Evolutionary conservation across 2,113 vertebrate genomes (phyloP).

Genomic region (Perccottus glenii): DNA sequence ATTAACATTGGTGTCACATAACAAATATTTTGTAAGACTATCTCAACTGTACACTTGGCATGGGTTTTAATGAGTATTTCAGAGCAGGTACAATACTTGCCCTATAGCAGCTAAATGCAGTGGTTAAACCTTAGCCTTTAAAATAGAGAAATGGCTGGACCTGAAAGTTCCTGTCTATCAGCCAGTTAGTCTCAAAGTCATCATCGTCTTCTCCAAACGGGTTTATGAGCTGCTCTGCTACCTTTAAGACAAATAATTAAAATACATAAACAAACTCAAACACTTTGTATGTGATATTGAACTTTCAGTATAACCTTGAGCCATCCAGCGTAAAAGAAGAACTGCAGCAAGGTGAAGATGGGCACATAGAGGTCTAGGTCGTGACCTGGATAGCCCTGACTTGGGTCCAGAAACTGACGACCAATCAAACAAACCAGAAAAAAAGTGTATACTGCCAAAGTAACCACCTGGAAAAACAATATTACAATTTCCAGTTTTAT

Average conservation of each 20-base stretch:
- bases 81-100: no score
- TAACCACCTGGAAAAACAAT: conserved; percentile 84
- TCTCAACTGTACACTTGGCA: no score
- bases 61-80: no score
- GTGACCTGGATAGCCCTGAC: conserved; percentile 86
- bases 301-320: conserved; percentile 80
- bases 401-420: conserved; percentile 91
- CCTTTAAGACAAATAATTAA: conserved; percentile 68
- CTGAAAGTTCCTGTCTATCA: conserved; percentile 94
- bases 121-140: no score
- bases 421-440: conserved; percentile 93
- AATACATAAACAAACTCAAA: neutral
- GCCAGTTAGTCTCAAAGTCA: conserved; percentile 91
- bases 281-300: neutral
- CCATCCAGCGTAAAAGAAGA: conserved; percentile 95
- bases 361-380: conserved; percentile 90
- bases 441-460: conserved; percentile 93
- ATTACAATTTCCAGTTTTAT: neutral
- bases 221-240: conserved; percentile 92
- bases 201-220: conserved; percentile 94
- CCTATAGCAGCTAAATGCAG: no score
- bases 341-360: conserved; percentile 93
- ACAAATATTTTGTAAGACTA: no score
- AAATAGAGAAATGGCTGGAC: conserved; percentile 55
- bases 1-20: no score